Evolutionary conservation across 2,113 vertebrate species (phyloP).

Genomic region (Morone saxatilis): DNA sequence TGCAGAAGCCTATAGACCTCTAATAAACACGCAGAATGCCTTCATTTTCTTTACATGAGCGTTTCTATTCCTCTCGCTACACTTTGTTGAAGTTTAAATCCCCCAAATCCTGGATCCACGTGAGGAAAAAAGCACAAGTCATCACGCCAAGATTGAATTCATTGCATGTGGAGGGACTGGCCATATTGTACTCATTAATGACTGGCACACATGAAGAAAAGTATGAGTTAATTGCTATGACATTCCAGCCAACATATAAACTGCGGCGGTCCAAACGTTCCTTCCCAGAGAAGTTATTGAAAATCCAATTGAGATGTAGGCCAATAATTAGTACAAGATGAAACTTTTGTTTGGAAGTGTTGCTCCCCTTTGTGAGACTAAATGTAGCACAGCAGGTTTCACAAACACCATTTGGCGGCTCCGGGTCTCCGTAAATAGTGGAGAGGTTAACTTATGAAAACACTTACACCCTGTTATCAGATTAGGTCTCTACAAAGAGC

Average conservation of each 20-base stretch:
- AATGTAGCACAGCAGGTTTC: conserved; percentile 45
- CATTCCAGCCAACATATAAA: conserved; percentile 65
- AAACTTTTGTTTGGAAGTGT: conserved; percentile 59
- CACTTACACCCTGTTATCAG: conserved; percentile 77
- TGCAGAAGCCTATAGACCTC: neutral
- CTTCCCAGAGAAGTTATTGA: conserved; percentile 42
- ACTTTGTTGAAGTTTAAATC: conserved; percentile 11
- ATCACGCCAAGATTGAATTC: conserved; percentile 43
- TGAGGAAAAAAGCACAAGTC: conserved; percentile 25
- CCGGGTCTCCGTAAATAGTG: conserved; percentile 57
- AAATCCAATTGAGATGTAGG: conserved; percentile 28
- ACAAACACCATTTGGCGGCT: conserved; percentile 51
- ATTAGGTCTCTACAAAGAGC: conserved; percentile 71
- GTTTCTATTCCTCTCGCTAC: neutral
- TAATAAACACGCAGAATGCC: neutral
- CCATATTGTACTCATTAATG: conserved; percentile 73
- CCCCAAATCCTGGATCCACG: conserved; percentile 30
- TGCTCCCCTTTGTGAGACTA: conserved; percentile 13
- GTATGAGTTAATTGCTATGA: conserved; percentile 61
- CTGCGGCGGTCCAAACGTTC: conserved; percentile 41
- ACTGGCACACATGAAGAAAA: conserved; percentile 67
- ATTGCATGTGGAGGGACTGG: conserved; percentile 24
- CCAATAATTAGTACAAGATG: conserved; percentile 50
- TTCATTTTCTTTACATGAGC: neutral
- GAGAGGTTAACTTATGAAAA: conserved; percentile 58